A percentile compares a stretch with the other conserved stretches of the same genome.
Conservation (phyloP, 2,113 vertebrate species). For the Mesoclemmys tuberculata region DNA sequence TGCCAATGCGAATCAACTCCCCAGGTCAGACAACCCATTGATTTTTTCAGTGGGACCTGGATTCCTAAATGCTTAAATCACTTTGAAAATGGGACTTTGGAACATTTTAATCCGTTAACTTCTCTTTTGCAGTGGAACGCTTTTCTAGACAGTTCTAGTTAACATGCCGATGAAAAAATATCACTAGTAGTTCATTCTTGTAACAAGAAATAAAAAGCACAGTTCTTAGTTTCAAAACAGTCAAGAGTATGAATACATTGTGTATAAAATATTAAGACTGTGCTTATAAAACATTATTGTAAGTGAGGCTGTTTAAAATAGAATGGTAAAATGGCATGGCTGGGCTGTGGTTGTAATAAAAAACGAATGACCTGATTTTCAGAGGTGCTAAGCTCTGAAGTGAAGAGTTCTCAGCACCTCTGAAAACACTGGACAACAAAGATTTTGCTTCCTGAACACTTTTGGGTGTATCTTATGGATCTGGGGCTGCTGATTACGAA, state of each 20-base stretch:
- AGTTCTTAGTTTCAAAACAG: neutral
- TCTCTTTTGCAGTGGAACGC: neutral
- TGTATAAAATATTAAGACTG: neutral
- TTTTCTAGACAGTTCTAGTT: neutral
- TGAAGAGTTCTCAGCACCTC: accelerated
- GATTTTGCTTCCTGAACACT: too few relatives aligned
- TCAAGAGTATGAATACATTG: neutral
- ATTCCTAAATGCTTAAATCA: neutral
- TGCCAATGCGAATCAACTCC: neutral
- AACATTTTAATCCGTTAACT: neutral
- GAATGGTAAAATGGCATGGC: neutral
- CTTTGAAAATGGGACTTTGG: neutral
- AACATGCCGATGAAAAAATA: neutral
- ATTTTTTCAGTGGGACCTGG: neutral
- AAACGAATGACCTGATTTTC: neutral
- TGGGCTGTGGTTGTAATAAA: neutral
- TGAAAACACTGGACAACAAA: too few relatives aligned
- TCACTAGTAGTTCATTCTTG: neutral
- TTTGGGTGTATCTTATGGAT: too few relatives aligned
- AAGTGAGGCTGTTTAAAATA: neutral
- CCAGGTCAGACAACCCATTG: neutral
- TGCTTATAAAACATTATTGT: neutral
- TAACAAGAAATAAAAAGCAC: accelerated
- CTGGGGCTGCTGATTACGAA: too few relatives aligned
- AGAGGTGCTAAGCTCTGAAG: neutral